These are phyloP conservation scores for Unio pictorum DNA, from an alignment of 2,888 invertebrate genomes.

Conservation along the genomic window DNA sequence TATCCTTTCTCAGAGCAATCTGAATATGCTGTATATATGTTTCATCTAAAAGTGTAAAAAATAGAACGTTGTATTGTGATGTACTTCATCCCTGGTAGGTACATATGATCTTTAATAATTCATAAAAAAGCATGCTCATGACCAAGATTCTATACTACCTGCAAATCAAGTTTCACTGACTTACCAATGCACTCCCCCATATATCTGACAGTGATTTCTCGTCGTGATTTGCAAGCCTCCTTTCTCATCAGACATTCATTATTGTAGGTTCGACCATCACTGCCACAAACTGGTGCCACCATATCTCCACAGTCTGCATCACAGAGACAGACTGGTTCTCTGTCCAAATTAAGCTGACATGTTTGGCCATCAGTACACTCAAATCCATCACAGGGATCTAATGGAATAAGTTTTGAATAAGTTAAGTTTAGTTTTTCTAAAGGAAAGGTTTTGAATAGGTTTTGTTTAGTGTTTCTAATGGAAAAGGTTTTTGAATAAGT, in stretches of 20 bases:
- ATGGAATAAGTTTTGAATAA: background rate
- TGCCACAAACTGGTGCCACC: constrained; percentile 88
- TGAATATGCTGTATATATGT: too few relatives aligned
- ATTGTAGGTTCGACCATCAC: constrained; percentile 92
- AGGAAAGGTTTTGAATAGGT: too few relatives aligned
- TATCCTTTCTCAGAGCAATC: too few relatives aligned
- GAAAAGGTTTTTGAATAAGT: too few relatives aligned
- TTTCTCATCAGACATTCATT: constrained; percentile 93
- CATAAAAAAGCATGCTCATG: too few relatives aligned
- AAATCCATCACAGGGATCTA: constrained; percentile 89
- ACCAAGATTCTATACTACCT: background rate
- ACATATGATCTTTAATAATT: too few relatives aligned
- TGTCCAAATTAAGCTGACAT: constrained; percentile 85
- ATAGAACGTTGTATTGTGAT: too few relatives aligned
- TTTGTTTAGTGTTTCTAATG: too few relatives aligned
- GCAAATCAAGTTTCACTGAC: background rate
- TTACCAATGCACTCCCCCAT: constrained; percentile 82
- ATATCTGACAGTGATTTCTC: constrained; percentile 82
- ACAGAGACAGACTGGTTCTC: constrained; percentile 86
- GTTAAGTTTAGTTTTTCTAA: too few relatives aligned
- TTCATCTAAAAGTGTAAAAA: too few relatives aligned
- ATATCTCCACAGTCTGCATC: constrained; percentile 76
- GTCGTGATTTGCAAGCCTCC: constrained; percentile 85
- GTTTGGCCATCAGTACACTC: constrained; percentile 85
- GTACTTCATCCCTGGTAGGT: too few relatives aligned